Conservation (phyloP, 2,797 vertebrate genomes). For the Crax fasciolata region DNA sequence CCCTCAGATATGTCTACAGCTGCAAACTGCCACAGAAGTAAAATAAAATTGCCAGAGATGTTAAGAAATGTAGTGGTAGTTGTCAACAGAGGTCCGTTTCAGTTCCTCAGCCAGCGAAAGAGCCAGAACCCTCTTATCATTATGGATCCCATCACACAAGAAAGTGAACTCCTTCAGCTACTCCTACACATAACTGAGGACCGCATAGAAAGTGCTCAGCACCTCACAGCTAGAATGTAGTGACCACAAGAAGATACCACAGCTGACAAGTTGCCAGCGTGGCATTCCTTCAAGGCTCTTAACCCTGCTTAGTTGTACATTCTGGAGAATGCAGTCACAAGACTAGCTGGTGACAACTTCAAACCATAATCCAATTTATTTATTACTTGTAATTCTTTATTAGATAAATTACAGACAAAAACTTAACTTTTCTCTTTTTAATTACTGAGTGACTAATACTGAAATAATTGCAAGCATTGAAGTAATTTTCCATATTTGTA, state of each 20-base stretch:
- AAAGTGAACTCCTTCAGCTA: not conserved
- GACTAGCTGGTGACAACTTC: not conserved
- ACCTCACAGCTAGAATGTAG: not conserved
- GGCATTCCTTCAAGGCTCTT: not conserved
- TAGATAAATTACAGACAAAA: not conserved
- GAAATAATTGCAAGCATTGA: conserved; percentile 37
- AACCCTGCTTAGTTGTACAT: not conserved
- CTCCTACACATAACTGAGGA: not conserved
- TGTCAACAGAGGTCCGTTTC: conserved; percentile 24
- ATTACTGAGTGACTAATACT: conserved; percentile 32
- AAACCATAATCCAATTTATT: not conserved
- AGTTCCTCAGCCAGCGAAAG: not conserved
- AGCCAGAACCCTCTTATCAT: not conserved
- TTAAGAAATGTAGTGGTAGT: not conserved
- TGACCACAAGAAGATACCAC: not conserved
- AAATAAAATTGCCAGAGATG: not conserved
- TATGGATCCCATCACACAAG: not conserved
- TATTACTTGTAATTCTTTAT: not conserved
- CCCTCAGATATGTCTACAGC: conserved; percentile 31
- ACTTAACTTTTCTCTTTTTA: conserved; percentile 21
- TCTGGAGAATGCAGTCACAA: not conserved
- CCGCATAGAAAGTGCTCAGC: not conserved
- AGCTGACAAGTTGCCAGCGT: not conserved
- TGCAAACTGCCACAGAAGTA: conserved; percentile 42
- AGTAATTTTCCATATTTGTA: conserved; percentile 41